phyloP scores from a whole-genome alignment of 1,140 invertebrate species.

The Riptortus pedestris region DNA sequence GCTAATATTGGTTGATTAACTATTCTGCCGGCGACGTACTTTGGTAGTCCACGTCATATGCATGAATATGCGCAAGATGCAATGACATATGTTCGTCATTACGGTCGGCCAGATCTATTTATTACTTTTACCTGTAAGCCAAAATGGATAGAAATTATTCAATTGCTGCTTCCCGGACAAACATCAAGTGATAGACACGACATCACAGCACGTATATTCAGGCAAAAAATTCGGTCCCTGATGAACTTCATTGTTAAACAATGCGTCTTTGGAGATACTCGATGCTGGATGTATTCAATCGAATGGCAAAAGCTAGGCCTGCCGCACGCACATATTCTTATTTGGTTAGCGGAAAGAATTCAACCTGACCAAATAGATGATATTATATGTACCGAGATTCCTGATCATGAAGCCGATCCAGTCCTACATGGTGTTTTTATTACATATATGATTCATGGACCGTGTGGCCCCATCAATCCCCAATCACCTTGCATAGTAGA shows the following conservation, averaged over 20 bases:
- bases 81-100: slow-evolving; percentile 17
- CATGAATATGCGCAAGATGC: slow-evolving; percentile 22
- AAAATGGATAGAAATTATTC: slow-evolving; percentile 34
- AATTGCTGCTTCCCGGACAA: slow-evolving; percentile 32
- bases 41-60: slow-evolving; percentile 38
- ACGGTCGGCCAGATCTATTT: slow-evolving; percentile 32
- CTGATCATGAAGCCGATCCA: slow-evolving; percentile 25
- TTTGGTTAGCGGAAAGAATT: slow-evolving; percentile 31
- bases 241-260: slow-evolving; percentile 33
- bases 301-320: slow-evolving; percentile 44
- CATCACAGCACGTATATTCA: slow-evolving; percentile 40
- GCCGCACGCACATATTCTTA: slow-evolving; percentile 36
- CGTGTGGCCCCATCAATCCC: slow-evolving; percentile 35
- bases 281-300: slow-evolving; percentile 37
- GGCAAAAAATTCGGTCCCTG: slow-evolving; percentile 40
- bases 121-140: slow-evolving; percentile 41
- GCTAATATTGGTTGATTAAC: slow-evolving; percentile 31
- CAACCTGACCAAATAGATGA: slow-evolving; percentile 30
- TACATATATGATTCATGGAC: slow-evolving; percentile 37
- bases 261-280: slow-evolving; percentile 35
- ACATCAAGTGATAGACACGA: slow-evolving; percentile 35
- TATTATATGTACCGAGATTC: slow-evolving; percentile 28
- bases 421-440: slow-evolving; percentile 33
- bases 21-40: slow-evolving; percentile 39
- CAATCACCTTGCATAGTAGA: slow-evolving; percentile 38